These are phyloP conservation scores for Aphyosemion australe DNA, from an alignment of 2,113 vertebrate species.

Conservation along the genomic window DNA sequence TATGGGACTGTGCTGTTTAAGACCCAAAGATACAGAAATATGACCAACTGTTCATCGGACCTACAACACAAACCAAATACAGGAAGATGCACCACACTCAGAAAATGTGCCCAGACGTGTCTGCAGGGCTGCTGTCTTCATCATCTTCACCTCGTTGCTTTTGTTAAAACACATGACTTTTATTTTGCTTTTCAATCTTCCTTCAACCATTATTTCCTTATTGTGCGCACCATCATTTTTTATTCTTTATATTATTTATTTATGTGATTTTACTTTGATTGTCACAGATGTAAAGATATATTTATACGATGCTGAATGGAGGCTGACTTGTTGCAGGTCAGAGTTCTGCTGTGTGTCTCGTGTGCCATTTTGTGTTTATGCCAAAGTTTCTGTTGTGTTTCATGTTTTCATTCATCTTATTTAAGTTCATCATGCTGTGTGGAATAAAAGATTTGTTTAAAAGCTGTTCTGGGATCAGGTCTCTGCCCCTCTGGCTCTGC, in stretches of 20 bases:
- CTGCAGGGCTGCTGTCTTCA: slow-evolving; percentile 31
- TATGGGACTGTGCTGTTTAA: slow-evolving; percentile 56
- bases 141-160: slow-evolving; percentile 30
- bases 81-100: slow-evolving; percentile 32
- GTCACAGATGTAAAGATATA: slow-evolving; percentile 75
- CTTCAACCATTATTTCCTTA: slow-evolving; percentile 74
- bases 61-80: slow-evolving; percentile 74
- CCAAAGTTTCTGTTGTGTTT: slow-evolving; percentile 77
- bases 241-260: slow-evolving; percentile 76
- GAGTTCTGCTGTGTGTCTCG: slow-evolving; percentile 33
- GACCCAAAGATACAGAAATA: slow-evolving; percentile 71
- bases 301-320: slow-evolving; percentile 75
- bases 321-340: slow-evolving; percentile 24
- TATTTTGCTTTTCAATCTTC: slow-evolving; percentile 76
- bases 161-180: slow-evolving; percentile 32
- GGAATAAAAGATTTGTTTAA: slow-evolving; percentile 60
- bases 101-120: slow-evolving; percentile 15
- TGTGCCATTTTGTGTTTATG: slow-evolving; percentile 75
- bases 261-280: slow-evolving; percentile 67
- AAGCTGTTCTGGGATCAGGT: no score
- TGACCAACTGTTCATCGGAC: slow-evolving; percentile 54
- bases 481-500: no score
- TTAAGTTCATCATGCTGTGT: slow-evolving; percentile 68
- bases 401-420: slow-evolving; percentile 70
- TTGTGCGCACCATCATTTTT: slow-evolving; percentile 77